Evolutionary conservation across 1,140 invertebrate genomes (phyloP).

Genomic region (Temnothorax longispinosus): DNA sequence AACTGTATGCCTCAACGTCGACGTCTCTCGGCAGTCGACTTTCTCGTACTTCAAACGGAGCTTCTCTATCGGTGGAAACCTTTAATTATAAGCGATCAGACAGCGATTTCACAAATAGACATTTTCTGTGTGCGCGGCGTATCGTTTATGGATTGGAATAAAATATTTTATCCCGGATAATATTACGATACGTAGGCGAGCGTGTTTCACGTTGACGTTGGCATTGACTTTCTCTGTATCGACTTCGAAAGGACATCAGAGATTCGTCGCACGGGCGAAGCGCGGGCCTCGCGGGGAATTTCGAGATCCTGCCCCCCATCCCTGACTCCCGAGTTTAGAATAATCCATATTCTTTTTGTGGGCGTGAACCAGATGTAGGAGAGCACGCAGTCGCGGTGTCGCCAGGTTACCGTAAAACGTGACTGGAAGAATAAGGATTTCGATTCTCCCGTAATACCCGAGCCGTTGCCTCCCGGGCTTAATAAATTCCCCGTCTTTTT

Average conservation of each 20-base stretch:
- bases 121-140: neutral
- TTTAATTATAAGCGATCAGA: constrained; percentile 3
- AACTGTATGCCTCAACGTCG: neutral
- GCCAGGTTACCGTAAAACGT: constrained; percentile 73
- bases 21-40: neutral
- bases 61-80: neutral
- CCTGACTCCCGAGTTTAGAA: constrained; percentile 67
- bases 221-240: constrained; percentile 32
- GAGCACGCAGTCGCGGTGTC: constrained; percentile 57
- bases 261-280: constrained; percentile 73
- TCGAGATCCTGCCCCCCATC: constrained; percentile 55
- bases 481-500: constrained; percentile 44
- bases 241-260: constrained; percentile 32
- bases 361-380: constrained; percentile 74
- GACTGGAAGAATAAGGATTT: constrained; percentile 73
- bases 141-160: neutral
- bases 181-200: neutral
- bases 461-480: too few species aligned
- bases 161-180: neutral
- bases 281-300: constrained; percentile 68
- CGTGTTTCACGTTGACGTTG: neutral
- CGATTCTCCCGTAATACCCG: constrained; percentile 31
- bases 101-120: constrained; percentile 7
- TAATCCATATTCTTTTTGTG: constrained; percentile 76
- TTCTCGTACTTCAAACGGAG: neutral